Evolutionary conservation across 2,113 vertebrate species (phyloP).

Genomic region (Phrynosoma blainvillii): DNA sequence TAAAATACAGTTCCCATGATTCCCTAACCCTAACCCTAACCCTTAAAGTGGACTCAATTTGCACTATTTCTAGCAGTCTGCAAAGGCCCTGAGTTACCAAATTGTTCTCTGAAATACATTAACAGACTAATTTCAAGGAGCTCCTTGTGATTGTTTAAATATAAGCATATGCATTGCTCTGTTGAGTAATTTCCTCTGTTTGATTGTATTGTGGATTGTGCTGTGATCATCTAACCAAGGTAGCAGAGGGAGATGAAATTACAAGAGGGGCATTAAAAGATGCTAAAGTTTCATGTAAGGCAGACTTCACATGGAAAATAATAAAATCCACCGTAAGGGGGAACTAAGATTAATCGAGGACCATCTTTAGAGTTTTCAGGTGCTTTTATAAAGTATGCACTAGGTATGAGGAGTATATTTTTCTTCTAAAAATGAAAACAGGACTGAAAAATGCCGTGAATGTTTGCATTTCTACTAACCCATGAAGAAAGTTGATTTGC

Average conservation of each 20-base stretch:
- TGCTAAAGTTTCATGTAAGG: constrained; percentile 21
- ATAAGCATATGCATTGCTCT: neutral
- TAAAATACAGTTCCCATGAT: no score
- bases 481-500: neutral
- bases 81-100: neutral
- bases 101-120: neutral
- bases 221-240: constrained; percentile 1
- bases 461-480: neutral
- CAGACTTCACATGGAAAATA: constrained; percentile 10
- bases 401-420: neutral
- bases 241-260: neutral
- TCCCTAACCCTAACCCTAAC: no score
- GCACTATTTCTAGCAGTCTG: no score
- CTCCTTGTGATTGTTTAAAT: constrained; percentile 2
- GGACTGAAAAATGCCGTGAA: no score
- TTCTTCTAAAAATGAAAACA: neutral
- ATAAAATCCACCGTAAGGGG: accelerated
- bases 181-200: neutral
- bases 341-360: neutral
- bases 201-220: neutral
- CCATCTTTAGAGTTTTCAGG: neutral
- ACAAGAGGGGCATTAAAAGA: neutral
- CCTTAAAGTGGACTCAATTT: no score
- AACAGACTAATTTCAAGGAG: neutral
- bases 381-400: neutral